Evolutionary conservation across 2,888 invertebrate species (phyloP), one percentile per base, ranked within the genome.

Genomic region (Megamerina dolium): DNA sequence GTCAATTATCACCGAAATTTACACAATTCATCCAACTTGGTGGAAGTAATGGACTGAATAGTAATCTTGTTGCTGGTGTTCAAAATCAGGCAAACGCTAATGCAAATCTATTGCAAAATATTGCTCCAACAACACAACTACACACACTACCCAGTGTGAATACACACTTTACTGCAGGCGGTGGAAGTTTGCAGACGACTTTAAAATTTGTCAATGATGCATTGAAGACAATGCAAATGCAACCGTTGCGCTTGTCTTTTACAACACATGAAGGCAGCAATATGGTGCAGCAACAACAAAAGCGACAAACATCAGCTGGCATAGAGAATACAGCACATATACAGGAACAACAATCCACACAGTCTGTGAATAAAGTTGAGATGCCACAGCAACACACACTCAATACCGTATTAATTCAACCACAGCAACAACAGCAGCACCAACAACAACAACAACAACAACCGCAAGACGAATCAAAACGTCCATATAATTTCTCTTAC

Each of bases 401-500:
- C n/a, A n/a, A n/a, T n/a, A n/a, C n/a, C n/a, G n/a, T n/a, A n/a
- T n/a, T n/a, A n/a, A n/a, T n/a, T n/a, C n/a, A n/a, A n/a, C n/a
- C n/a, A n/a, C n/a, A n/a, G n/a, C n/a, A n/a, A n/a, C n/a, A n/a
- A n/a, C n/a, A n/a, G n/a, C n/a, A n/a, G n/a, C n/a, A n/a, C n/a
- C n/a, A n/a, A n/a, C n/a, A n/a, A n/a, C n/a, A n/a, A n/a, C n/a
- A n/a, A n/a, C n/a, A n/a, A 21, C 13, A 17, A 5, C 33, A 37
- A 21, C 3, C 30, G 0, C 4, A 37, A 20, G 1, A 30, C 4
- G 31, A 42, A 3, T 4, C 29, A 3, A 46, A 38, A 23, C 45
- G 46, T 13, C 44, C 46, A 9, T 63, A 58, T 34, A 59, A 59
- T 21, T 70, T 70, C 42, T 56, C 59, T 31, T 61, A 63, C 31